Evolutionary conservation across 1,140 invertebrate species (phyloP), one percentile per base, ranked within the genome.

Genomic region (Octopus sinensis): DNA sequence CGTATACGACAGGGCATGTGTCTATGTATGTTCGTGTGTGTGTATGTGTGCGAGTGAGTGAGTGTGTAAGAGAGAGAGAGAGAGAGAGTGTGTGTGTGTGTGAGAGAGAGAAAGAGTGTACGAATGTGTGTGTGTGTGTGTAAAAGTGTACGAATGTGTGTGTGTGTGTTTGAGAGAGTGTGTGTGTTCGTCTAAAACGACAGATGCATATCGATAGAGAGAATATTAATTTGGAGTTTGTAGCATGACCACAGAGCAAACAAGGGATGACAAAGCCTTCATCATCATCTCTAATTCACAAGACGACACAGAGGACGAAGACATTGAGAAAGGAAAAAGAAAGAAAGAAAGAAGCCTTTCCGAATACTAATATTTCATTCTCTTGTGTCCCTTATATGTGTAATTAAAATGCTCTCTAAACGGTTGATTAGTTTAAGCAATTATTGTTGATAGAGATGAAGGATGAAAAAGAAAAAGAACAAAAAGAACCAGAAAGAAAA

Each of bases 351-450:
- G 30, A 17, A 73, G 68, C 68, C 68, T 73, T 13, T 6, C 17
- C 6, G 30, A 73, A 73, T 73, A 73, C 5, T 23, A 73, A 73
- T 73, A n/a, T 5, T 73, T 73, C 68, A 73, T 73, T 17, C 5
- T 23, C 5, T 13, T n/a, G 13, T 73, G 13, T 73, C 68, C 30
- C 68, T 73, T n/a, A 6, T 73, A n/a, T 17, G 56, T 62, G 56
- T 62, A 73, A 73, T 73, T 73, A 17, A 73, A 73, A 73, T 73
- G 68, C 13, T 73, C 30, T 73, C 30, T 73, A 23, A 73, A 73
- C 30, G 13, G 56, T 62, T 62, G 68, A 73, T 73, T 73, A 73
- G 30, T 73, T 73, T 73, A 73, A 73, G 30, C 68, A 73, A 73
- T 73, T 73, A n/a, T n/a, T 73, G 68, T n/a, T 6, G 13, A 12